These are phyloP conservation scores for Apostichopus leukothele DNA, from an alignment of 53 echinoderm and acorn worm species.

Conservation along the genomic window DNA sequence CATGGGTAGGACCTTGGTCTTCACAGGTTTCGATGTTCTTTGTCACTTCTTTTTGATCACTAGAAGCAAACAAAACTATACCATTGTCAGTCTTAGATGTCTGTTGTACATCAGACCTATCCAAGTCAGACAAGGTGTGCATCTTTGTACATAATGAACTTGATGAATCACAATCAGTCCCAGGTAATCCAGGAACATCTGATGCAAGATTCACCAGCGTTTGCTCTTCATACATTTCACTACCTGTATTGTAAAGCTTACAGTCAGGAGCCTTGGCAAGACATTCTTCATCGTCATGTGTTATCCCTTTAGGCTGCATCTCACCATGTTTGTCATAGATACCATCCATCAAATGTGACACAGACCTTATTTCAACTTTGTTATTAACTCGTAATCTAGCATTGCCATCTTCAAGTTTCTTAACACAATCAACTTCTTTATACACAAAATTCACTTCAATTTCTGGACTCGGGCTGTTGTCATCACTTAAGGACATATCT, in stretches of 20 bases:
- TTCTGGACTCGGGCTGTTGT: not conserved
- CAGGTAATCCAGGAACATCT: not conserved
- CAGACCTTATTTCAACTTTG: not conserved
- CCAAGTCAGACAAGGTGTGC: not conserved
- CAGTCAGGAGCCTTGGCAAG: no score
- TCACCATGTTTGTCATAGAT: not conserved
- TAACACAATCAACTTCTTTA: not conserved
- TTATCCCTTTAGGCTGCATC: not conserved
- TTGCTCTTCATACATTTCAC: no score
- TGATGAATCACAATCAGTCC: not conserved
- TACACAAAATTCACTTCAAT: slow-evolving; percentile 8
- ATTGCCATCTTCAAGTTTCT: no score
- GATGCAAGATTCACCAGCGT: not conserved
- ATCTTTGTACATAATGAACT: not conserved
- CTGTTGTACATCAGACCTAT: not conserved
- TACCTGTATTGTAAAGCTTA: no score
- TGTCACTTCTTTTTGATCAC: not conserved
- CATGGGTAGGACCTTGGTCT: not conserved
- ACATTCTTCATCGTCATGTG: not conserved
- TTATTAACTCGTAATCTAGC: no score
- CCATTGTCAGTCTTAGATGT: not conserved
- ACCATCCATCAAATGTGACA: not conserved
- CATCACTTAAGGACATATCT: slow-evolving; percentile 26
- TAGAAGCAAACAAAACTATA: not conserved
- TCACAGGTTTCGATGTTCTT: not conserved